Conservation (phyloP, 2,113 vertebrate species). For the Cichladusa arquata region DNA sequence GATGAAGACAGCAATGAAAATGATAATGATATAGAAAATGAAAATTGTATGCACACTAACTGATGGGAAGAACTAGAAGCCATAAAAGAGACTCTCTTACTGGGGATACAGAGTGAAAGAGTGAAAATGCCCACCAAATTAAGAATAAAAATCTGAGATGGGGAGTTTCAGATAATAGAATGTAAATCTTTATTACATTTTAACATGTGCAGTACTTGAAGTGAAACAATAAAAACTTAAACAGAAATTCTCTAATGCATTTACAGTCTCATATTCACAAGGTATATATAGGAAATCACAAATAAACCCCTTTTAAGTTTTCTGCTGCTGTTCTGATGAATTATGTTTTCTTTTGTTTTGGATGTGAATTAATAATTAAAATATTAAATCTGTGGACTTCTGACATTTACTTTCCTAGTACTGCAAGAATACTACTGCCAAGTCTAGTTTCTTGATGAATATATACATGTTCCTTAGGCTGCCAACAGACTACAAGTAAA, state of each 20-base stretch:
- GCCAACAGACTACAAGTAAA: constrained; percentile 51
- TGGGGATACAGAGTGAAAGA: constrained; percentile 67
- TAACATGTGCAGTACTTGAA: constrained; percentile 84
- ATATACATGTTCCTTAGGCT: constrained; percentile 66
- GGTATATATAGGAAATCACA: constrained; percentile 82
- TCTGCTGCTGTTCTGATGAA: constrained; percentile 79
- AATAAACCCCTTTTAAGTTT: constrained; percentile 83
- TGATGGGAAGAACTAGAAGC: constrained; percentile 85
- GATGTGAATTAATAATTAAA: constrained; percentile 75
- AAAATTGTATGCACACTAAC: constrained; percentile 94
- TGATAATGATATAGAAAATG: constrained; percentile 82
- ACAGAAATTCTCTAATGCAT: constrained; percentile 80
- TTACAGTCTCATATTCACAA: constrained; percentile 83
- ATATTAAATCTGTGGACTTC: constrained; percentile 77
- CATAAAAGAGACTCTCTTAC: constrained; percentile 81
- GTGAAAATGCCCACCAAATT: constrained; percentile 76
- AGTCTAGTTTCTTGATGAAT: constrained; percentile 69
- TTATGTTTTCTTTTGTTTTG: constrained; percentile 79
- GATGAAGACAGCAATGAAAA: constrained; percentile 85
- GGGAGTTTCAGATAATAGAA: constrained; percentile 80
- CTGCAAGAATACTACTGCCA: constrained; percentile 76
- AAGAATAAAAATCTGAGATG: constrained; percentile 76
- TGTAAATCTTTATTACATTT: constrained; percentile 82
- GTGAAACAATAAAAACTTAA: constrained; percentile 82
- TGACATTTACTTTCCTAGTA: constrained; percentile 73